Evolutionary conservation across 2,113 vertebrate genomes (phyloP).

Genomic region (Talpa occidentalis): DNA sequence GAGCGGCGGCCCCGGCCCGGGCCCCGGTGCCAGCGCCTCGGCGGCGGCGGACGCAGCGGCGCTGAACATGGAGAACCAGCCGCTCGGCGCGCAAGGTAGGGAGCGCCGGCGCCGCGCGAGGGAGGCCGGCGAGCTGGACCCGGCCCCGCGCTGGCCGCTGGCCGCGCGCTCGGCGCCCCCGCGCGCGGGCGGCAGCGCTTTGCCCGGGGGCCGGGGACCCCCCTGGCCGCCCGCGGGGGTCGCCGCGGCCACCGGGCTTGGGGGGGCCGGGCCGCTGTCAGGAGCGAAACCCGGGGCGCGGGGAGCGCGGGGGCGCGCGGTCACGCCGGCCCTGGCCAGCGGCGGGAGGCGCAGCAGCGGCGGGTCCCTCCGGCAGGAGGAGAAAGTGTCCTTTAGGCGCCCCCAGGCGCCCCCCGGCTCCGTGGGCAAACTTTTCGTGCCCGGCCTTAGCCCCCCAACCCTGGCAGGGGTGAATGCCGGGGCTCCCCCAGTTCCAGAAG

Average conservation of each 20-base stretch:
- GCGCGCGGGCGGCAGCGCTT: neutral
- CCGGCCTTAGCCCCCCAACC: neutral
- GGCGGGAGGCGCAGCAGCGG: neutral
- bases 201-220: neutral
- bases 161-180: neutral
- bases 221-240: neutral
- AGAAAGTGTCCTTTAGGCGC: slow-evolving; percentile 41
- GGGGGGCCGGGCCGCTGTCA: slow-evolving; percentile 66
- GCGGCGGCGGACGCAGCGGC: slow-evolving; percentile 65
- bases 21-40: slow-evolving; percentile 64
- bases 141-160: neutral
- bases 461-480: neutral
- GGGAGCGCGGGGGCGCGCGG: slow-evolving; percentile 36
- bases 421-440: slow-evolving; percentile 77
- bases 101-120: slow-evolving; percentile 27
- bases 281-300: neutral
- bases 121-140: slow-evolving; percentile 5
- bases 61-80: slow-evolving; percentile 89
- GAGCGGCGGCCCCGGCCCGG: slow-evolving; percentile 79
- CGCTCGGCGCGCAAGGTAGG: slow-evolving; percentile 90
- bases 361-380: neutral
- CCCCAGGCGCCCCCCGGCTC: slow-evolving; percentile 26
- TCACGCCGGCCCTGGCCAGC: neutral
- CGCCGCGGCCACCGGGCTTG: neutral
- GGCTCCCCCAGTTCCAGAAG: neutral